Conservation (phyloP, 2,113 vertebrate species). For the Zootoca vivipara region DNA sequence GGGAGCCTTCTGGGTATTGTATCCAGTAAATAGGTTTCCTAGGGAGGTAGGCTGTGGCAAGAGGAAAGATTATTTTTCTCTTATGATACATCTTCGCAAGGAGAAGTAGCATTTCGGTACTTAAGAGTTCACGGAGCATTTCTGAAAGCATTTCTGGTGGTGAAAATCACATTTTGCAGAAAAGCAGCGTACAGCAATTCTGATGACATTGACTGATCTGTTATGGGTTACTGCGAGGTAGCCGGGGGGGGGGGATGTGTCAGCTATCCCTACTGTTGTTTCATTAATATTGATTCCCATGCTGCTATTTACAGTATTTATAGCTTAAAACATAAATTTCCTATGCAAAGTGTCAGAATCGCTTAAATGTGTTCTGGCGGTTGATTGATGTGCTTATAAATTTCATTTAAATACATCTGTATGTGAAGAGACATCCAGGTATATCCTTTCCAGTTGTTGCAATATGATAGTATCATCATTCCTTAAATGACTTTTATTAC, state of each 20-base stretch:
- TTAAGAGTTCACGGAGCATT: constrained; percentile 23
- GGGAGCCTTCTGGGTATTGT: neutral
- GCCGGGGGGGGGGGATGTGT: constrained; percentile 47
- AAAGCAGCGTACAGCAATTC: constrained; percentile 2
- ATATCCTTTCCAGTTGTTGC: constrained; percentile 55
- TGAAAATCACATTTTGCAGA: neutral
- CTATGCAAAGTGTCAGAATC: constrained; percentile 44
- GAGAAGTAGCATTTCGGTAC: neutral
- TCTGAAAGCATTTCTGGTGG: constrained; percentile 20
- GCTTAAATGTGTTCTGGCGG: constrained; percentile 49
- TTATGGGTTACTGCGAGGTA: constrained; percentile 44
- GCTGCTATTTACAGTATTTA: constrained; percentile 57
- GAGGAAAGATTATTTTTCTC: neutral
- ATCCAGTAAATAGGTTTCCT: constrained; percentile 1
- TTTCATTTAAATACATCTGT: constrained; percentile 71
- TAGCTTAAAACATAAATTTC: constrained; percentile 57
- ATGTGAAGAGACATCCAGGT: constrained; percentile 58
- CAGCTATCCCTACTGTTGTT: constrained; percentile 46
- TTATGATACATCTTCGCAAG: neutral
- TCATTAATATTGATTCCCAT: constrained; percentile 57
- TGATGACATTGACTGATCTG: constrained; percentile 47
- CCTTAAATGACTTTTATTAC: constrained; percentile 67
- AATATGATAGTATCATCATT: constrained; percentile 67
- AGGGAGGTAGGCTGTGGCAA: neutral
- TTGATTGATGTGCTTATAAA: constrained; percentile 52